Evolutionary conservation across 1,140 invertebrate species (phyloP).

Genomic region (Bombus difficillimus): DNA sequence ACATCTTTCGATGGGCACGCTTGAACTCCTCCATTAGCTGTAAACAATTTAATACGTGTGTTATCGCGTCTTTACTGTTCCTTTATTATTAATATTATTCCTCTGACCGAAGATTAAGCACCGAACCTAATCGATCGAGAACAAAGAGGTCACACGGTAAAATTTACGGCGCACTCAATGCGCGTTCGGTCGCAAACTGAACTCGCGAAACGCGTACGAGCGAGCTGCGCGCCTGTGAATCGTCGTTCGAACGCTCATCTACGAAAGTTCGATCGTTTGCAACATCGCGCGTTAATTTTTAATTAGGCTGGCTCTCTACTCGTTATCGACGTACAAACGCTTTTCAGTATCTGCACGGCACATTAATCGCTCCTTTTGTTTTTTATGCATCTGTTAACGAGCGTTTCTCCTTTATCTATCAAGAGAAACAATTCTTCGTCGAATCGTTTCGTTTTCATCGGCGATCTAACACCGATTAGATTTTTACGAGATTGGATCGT

Average conservation of each 20-base stretch:
- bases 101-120: not conserved
- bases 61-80: not conserved
- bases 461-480: not conserved
- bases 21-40: constrained; percentile 95
- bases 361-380: not conserved
- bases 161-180: not conserved
- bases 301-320: constrained; percentile 36
- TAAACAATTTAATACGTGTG: constrained; percentile 28
- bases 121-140: not conserved
- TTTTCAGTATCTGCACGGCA: not conserved
- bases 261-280: constrained; percentile 40
- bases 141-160: not conserved
- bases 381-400: too few species aligned
- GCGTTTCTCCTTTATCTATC: not conserved
- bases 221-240: constrained; percentile 2
- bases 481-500: not conserved
- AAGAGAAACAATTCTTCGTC: not conserved
- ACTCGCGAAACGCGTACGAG: not conserved
- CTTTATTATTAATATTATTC: not conserved
- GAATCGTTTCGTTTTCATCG: not conserved
- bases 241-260: not conserved
- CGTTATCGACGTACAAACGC: not conserved
- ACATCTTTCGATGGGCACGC: constrained; percentile 92
- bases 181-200: constrained; percentile 13
- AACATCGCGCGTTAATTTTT: constrained; percentile 30